Evolutionary conservation across 2,888 invertebrate species (phyloP), one percentile per base, ranked within the genome.

Genomic region (Hesperia comma): DNA sequence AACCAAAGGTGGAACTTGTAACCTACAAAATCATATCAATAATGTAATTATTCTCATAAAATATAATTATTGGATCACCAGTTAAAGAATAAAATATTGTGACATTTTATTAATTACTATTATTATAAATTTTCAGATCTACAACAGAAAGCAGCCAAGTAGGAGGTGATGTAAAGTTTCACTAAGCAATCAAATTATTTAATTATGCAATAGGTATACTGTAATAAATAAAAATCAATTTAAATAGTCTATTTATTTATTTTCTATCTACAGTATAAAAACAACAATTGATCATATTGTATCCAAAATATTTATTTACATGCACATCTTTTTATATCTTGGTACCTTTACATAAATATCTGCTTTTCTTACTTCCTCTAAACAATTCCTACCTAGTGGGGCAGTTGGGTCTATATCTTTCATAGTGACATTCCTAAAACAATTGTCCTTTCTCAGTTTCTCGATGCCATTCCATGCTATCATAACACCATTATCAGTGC

Each of bases 401-500:
- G 94, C 93, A 84, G 87, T 94, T 51, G 94, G 93, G 72, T 94
- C 87, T 63, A 95, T 84, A 70, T 94, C 93, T 15, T 96, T 86
- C 17, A 92, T 75, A 69, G 95, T 94, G 57, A 96, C 92, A 79
- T 95, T 92, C 41, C 67, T 33, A 68, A 68, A 66, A 54, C 15
- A 46, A n/a, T 19, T 26, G 26, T 54, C 43, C 26, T 83, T 84
- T 64, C 79, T 86, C 75, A 95, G 93, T 85, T 95, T 96, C 88
- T 99, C 99, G 61, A 98, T 92, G 8, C 98, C 99, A 93, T 99
- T 99, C 99, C 99, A 99, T 17, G 99, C 99, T 77, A 99, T 97
- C 99, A 99, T 99, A 40, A 98, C 94, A 7, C 99, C 99, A 94
- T 99, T 99, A 85, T 99, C 99, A 0, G 98, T 98, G 83, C 99